Evolutionary conservation across 2,888 invertebrate species (phyloP), one percentile per base, ranked within the genome.

Genomic region (Eupelmus urozonus): DNA sequence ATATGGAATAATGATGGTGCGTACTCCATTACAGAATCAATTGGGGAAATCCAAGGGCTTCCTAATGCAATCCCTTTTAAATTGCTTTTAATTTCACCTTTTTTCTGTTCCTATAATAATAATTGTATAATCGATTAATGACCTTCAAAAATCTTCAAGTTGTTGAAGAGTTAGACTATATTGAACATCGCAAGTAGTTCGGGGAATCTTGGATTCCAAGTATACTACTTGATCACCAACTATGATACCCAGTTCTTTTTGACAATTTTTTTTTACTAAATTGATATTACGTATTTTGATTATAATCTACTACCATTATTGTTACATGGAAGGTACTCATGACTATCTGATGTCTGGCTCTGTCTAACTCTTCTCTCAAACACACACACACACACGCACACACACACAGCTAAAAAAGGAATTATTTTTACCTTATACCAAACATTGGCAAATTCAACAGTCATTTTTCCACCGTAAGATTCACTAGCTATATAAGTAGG

Each of bases 391-490:
- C n/a, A n/a, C n/a, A n/a, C n/a, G n/a, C n/a, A n/a, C n/a, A n/a
- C n/a, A n/a, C n/a, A n/a, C n/a, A n/a, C n/a, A 25, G 13, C 1
- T 67, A 25, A 5, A 25, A 51, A 11, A n/a, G 29, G 20, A 63
- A 45, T 1, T 18, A 16, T 23, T 7, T 25, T 83, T 87, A 93
- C 93, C 89, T 92, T 90, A 74, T 91, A 87, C 88, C 94, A 91
- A 13, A 82, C 62, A 13, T 90, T 88, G 7, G 94, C 96, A 88
- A 97, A 96, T 84, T 96, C 96, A 0, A 95, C 93, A 0, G 95
- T 94, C 96, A 97, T 97, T 91, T 97, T 98, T 0, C 97, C 97
- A 23, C 97, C 97, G 88, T 97, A 97, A 0, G 97, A 97, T 89
- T 98, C 96, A 20, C 94, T 95, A 85, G 96, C 95, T 79, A 97